Percentiles rank a stretch among this genome's conserved stretches.
These are phyloP conservation scores for Pipa parva DNA, from an alignment of 2,113 vertebrate genomes.

Conservation along the genomic window DNA sequence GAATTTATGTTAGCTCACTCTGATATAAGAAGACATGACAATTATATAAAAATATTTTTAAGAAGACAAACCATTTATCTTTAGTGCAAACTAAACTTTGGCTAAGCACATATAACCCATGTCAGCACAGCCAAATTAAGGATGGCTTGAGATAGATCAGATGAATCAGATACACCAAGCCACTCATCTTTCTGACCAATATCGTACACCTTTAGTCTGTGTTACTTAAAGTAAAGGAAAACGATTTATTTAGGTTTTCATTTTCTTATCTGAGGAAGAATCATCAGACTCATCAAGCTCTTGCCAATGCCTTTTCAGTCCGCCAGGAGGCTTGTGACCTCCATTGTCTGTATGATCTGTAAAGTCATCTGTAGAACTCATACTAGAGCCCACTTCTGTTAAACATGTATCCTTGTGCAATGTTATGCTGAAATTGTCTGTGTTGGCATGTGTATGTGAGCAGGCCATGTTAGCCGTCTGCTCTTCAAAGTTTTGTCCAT, in stretches of 20 bases:
- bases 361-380: slow-evolving; percentile 59
- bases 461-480: slow-evolving; percentile 49
- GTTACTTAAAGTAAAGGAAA: slow-evolving; percentile 39
- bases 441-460: slow-evolving; percentile 55
- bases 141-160: slow-evolving; percentile 63
- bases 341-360: slow-evolving; percentile 53
- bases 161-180: slow-evolving; percentile 58
- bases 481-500: slow-evolving; percentile 65
- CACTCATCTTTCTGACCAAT: slow-evolving; percentile 57
- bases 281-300: slow-evolving; percentile 75
- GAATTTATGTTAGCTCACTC: neutral
- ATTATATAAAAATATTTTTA: slow-evolving; percentile 28
- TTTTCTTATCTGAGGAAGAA: slow-evolving; percentile 86
- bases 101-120: neutral
- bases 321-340: slow-evolving; percentile 55
- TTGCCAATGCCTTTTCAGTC: slow-evolving; percentile 81
- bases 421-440: slow-evolving; percentile 56
- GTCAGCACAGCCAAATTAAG: slow-evolving; percentile 56
- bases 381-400: slow-evolving; percentile 64
- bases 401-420: slow-evolving; percentile 66
- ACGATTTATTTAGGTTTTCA: slow-evolving; percentile 73
- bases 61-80: slow-evolving; percentile 17
- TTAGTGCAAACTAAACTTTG: slow-evolving; percentile 39
- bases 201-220: slow-evolving; percentile 55
- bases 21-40: slow-evolving; percentile 6